Evolutionary conservation across 1,140 invertebrate genomes (phyloP), one percentile per base, ranked within the genome.

Genomic region (Drosophila santomea): DNA sequence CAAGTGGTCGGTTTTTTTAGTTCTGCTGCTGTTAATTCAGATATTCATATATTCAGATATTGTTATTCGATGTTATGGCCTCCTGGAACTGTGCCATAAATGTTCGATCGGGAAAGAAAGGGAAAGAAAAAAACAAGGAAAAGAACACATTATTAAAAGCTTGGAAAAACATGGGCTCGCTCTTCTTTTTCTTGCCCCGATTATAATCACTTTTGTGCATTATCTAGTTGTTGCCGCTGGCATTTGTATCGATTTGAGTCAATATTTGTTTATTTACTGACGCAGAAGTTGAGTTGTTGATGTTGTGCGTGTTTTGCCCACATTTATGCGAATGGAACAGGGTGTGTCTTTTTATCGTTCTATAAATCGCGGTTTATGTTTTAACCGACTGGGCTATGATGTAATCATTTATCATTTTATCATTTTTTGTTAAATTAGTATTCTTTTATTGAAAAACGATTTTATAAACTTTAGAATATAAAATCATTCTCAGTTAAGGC

Each of bases 251-350:
- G 83, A 89, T 84, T 88, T 62, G 51, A 89, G 72, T 78, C 73
- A 88, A 88, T 88, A 89, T 89, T 88, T 88, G 84, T 88, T 88
- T 89, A 89, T 88, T 77, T 89, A 78, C 83, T 80, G 80, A 83
- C 76, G 84, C 78, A 72, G 41, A 80, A 73, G 58, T 79, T 82
- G 57, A 50, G 43, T 63, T 74, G 76, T 45, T 74, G 77, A 54
- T 79, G 61, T 71, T 73, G 45, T 57, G 62, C 59, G 75, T 79
- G 47, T 66, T 77, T 59, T 23, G 39, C 23, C 41, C 50, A 61
- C 63, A 78, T 74, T 82, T 41, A 56, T 67, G 72, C 55, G 47
- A 50, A 64, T 39, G 3, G 20, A 41, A 56, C 52, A 57, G 72
- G 72, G 72, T 74, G 44, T 15, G 4, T 35, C 32, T 36, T 36